Conservation (phyloP, 2,113 vertebrate genomes). For the Promerops cafer region DNA sequence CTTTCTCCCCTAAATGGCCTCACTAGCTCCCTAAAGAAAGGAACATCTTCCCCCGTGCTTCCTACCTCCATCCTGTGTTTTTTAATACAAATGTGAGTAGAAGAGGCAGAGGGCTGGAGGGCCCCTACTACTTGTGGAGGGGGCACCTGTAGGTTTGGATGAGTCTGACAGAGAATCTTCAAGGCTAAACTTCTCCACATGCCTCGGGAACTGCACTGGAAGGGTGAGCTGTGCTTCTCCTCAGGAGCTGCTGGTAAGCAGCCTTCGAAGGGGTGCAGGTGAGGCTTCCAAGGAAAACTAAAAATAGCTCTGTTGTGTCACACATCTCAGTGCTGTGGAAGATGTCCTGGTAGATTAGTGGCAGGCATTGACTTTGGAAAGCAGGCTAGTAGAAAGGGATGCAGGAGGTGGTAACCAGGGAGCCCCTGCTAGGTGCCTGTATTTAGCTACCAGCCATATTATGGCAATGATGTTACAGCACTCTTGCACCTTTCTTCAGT, state of each 20-base stretch:
- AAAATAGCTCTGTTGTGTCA: neutral
- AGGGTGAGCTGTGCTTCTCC: neutral
- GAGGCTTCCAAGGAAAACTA: neutral
- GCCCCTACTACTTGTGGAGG: neutral
- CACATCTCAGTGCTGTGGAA: neutral
- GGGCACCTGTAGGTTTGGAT: neutral
- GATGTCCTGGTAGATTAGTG: neutral
- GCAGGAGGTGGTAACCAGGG: neutral
- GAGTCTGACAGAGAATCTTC: neutral
- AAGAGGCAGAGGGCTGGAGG: neutral
- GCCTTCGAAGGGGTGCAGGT: neutral
- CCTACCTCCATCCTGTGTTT: neutral
- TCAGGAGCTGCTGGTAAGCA: neutral
- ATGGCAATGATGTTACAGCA: neutral
- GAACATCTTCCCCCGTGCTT: neutral
- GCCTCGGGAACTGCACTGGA: neutral
- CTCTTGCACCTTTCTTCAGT: neutral
- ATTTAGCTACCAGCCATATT: neutral
- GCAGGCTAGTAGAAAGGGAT: neutral
- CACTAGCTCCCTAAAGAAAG: neutral
- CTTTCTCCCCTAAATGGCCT: neutral
- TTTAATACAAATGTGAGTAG: neutral
- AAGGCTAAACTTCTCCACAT: neutral
- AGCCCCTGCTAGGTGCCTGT: accelerated
- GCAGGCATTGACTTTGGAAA: neutral